Percentiles rank a stretch among this genome's conserved stretches.
Evolutionary conservation across 2,113 vertebrate genomes (phyloP).

Genomic region (Plectropomus leopardus): DNA sequence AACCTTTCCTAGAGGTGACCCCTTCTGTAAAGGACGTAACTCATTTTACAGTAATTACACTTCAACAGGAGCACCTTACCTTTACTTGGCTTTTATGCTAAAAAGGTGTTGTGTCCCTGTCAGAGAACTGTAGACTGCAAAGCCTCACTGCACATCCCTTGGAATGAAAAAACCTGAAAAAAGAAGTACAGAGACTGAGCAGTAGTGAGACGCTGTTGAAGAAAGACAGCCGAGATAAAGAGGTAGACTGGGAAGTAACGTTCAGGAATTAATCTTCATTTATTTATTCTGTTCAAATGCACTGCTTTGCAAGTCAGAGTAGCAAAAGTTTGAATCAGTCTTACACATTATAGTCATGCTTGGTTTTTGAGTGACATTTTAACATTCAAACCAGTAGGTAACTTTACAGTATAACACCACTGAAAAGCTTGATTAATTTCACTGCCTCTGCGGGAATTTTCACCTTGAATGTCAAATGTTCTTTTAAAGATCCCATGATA

Average conservation of each 20-base stretch:
- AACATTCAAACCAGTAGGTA: neutral
- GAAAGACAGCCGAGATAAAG: constrained; percentile 23
- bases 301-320: neutral
- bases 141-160: constrained; percentile 5
- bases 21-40: constrained; percentile 21
- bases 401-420: neutral
- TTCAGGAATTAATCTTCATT: constrained; percentile 13
- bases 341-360: neutral
- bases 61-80: neutral
- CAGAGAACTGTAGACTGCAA: neutral
- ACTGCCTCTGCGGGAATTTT: neutral
- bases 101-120: neutral
- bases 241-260: neutral
- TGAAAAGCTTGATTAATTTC: constrained; percentile 1
- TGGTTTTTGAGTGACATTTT: neutral
- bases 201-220: neutral
- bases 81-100: constrained; percentile 13
- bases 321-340: neutral
- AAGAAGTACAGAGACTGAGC: neutral
- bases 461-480: neutral
- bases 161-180: neutral
- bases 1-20: constrained; percentile 18
- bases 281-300: constrained; percentile 19
- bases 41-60: constrained; percentile 43
- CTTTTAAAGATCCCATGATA: neutral